Evolutionary conservation across 2,797 vertebrate genomes (phyloP), one percentile per base, ranked within the genome.

Genomic region (Dendrocincla fuliginosa): DNA sequence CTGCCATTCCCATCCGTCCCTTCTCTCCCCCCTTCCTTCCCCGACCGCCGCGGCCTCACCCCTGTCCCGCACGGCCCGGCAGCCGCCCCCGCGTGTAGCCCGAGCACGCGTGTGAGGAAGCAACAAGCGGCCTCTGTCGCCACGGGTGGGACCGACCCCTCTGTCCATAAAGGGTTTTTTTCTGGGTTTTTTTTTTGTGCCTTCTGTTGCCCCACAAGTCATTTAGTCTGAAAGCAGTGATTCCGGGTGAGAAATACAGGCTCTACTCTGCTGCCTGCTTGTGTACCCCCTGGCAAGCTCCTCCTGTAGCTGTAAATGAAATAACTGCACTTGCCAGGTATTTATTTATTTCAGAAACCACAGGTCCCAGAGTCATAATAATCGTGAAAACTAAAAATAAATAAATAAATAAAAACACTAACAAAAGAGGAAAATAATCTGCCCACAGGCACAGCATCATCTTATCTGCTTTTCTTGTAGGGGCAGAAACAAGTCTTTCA

Each of bases 361-460:
- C 61, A 19, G 11, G 32, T 88, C 33, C 37, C 69, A 44, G 41
- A 64, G 30, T 75, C 27, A 5, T 68, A 5, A 28, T 56, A 74
- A 83, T 53, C 60, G 18, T 2, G 8, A 85, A 23, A 4, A 4
- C 27, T 22, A 13, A 44, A 44, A 56, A 17, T 17, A 0, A 44
- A 7, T 11, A 0, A 44, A 7, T 11, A 55, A 17, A 8, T 4
- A 37, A 20, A 25, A 0, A 30, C 5, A 7, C n/a, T 14, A 14
- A 30, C 55, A 79, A 77, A 61, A 8, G 27, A 23, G 18, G 11
- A 70, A 52, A 67, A 44, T 55, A 47, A 67, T 47, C 15, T 68
- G 30, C 74, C 47, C 25, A 9, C 63, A 44, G 55, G 55, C 59
- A 33, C 46, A 22, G 22, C 3, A 1, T 49, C 3, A 1, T 49